These are phyloP conservation scores for Galerucella pusilla DNA, from an alignment of 2,888 invertebrate genomes.

Conservation along the genomic window DNA sequence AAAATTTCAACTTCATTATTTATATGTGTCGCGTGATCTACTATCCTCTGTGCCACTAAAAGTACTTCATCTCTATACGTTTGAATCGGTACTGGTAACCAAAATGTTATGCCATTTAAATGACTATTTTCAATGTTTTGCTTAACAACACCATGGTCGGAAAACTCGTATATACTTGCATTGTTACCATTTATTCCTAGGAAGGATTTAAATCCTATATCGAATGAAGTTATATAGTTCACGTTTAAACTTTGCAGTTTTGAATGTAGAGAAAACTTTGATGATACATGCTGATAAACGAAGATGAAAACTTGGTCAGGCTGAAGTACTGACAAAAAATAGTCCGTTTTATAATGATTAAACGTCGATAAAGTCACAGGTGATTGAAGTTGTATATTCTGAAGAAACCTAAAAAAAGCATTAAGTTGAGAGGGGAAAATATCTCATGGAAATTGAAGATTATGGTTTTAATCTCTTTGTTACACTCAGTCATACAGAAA, in stretches of 20 bases:
- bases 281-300: slow-evolving; percentile 54
- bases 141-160: slow-evolving; percentile 49
- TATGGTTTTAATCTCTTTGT: no score
- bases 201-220: slow-evolving; percentile 60
- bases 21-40: slow-evolving; percentile 57
- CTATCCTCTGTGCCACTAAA: slow-evolving; percentile 61
- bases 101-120: slow-evolving; percentile 57
- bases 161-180: slow-evolving; percentile 59
- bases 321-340: slow-evolving; percentile 59
- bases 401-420: slow-evolving; percentile 46
- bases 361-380: slow-evolving; percentile 54
- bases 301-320: slow-evolving; percentile 47
- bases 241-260: slow-evolving; percentile 54
- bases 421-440: no score
- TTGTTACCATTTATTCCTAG: slow-evolving; percentile 60
- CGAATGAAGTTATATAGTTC: slow-evolving; percentile 57
- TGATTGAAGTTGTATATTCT: slow-evolving; percentile 54
- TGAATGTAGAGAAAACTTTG: slow-evolving; percentile 52
- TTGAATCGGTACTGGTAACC: slow-evolving; percentile 61
- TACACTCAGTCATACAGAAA: no score
- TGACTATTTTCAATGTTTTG: slow-evolving; percentile 54
- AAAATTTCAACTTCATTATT: slow-evolving; percentile 57
- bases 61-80: slow-evolving; percentile 65
- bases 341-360: slow-evolving; percentile 48
- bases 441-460: no score